Conservation (phyloP, 1,140 invertebrate genomes). For the Lutraria rhynchaena region DNA sequence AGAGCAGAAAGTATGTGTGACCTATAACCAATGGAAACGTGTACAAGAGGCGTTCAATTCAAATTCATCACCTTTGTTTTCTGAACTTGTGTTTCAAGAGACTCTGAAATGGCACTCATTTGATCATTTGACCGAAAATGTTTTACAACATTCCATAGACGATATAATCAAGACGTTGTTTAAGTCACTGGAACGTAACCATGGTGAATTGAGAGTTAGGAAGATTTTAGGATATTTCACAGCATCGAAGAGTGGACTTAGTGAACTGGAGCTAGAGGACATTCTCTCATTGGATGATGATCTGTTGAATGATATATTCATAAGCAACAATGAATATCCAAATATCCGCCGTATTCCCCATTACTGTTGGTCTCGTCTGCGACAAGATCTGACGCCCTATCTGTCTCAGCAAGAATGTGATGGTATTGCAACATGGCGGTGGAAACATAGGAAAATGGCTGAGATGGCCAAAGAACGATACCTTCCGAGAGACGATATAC, state of each 20-base stretch:
- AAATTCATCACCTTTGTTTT: conserved; percentile 68
- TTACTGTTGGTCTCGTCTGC: conserved; percentile 72
- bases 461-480: conserved; percentile 89
- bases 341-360: conserved; percentile 71
- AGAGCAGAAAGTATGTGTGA: conserved; percentile 86
- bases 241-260: conserved; percentile 73
- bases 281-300: conserved; percentile 79
- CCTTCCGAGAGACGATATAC: conserved; percentile 95
- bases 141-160: conserved; percentile 58
- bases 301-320: conserved; percentile 70
- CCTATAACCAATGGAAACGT: conserved; percentile 71
- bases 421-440: conserved; percentile 71
- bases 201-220: conserved; percentile 67
- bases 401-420: conserved; percentile 97
- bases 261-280: conserved; percentile 78
- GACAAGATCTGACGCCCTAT: conserved; percentile 97
- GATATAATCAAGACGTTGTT: conserved; percentile 69
- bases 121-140: conserved; percentile 56
- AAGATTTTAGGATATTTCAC: conserved; percentile 83
- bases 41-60: conserved; percentile 70
- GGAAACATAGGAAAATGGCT: conserved; percentile 72
- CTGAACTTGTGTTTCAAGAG: conserved; percentile 67
- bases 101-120: conserved; percentile 68
- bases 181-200: conserved; percentile 70
- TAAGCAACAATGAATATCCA: conserved; percentile 56